A percentile compares a stretch with the other conserved stretches of the same genome.
Conservation (phyloP, 2,888 invertebrate genomes). For the Melangyna quadrimaculata region DNA sequence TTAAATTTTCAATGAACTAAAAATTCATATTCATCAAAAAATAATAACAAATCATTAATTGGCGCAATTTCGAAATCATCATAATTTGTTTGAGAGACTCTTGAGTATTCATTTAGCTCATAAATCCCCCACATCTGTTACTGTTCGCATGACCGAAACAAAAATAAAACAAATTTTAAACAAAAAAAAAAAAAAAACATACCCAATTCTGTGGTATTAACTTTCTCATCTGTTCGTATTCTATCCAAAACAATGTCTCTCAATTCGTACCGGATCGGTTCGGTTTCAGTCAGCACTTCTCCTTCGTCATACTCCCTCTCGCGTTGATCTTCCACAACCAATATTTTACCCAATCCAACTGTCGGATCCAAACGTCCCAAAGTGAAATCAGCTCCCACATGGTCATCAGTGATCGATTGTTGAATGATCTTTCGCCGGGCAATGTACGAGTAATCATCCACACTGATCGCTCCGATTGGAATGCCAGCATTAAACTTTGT, state of each 20-base stretch:
- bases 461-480: slow-evolving; percentile 85
- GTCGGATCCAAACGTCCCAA: slow-evolving; percentile 88
- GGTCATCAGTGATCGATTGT: slow-evolving; percentile 60
- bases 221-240: slow-evolving; percentile 82
- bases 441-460: slow-evolving; percentile 82
- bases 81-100: background rate
- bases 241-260: slow-evolving; percentile 85
- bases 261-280: slow-evolving; percentile 89
- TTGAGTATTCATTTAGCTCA: background rate
- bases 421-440: slow-evolving; percentile 80
- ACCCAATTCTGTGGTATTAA: slow-evolving; percentile 83
- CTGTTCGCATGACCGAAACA: background rate
- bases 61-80: background rate
- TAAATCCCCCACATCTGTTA: background rate
- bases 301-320: slow-evolving; percentile 84
- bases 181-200: slow-evolving; percentile 76
- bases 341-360: slow-evolving; percentile 86
- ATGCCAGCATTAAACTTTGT: slow-evolving; percentile 84
- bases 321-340: slow-evolving; percentile 85
- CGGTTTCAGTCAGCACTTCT: slow-evolving; percentile 90
- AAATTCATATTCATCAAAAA: background rate
- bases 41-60: background rate
- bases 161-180: background rate
- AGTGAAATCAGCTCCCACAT: slow-evolving; percentile 79
- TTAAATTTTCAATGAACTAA: too few species aligned